Conservation (phyloP, 2,888 invertebrate genomes). For the Epinotia nisella region DNA sequence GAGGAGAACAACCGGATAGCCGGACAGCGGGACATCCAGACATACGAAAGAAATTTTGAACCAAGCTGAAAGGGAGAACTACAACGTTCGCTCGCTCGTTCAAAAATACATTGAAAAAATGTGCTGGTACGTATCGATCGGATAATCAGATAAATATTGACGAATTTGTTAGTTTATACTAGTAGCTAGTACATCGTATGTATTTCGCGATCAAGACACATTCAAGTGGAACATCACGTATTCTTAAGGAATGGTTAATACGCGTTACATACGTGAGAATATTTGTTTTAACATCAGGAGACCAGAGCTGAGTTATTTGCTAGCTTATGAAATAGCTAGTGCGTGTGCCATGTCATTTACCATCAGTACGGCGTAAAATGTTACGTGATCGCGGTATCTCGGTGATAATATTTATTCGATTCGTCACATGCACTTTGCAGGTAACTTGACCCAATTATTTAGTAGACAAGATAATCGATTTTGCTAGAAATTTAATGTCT, state of each 20-base stretch:
- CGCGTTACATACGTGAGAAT: conserved; percentile 75
- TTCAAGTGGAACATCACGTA: conserved; percentile 69
- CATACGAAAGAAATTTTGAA: too few relatives aligned
- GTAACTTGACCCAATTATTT: conserved; percentile 34
- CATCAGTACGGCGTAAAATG: conserved; percentile 55
- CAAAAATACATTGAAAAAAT: too few relatives aligned
- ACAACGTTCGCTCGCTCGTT: too few relatives aligned
- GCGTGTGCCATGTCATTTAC: conserved; percentile 60
- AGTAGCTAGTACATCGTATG: conserved; percentile 38
- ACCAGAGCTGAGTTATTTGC: conserved; percentile 52
- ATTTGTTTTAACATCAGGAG: conserved; percentile 66
- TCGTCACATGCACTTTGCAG: conserved; percentile 42
- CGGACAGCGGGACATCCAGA: too few relatives aligned
- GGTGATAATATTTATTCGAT: conserved; percentile 48
- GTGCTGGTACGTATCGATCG: too few relatives aligned
- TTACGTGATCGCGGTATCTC: conserved; percentile 58
- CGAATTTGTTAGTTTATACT: conserved; percentile 21
- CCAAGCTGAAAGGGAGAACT: too few relatives aligned
- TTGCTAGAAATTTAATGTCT: neutral
- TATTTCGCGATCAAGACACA: conserved; percentile 61
- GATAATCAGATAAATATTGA: conserved; percentile 3
- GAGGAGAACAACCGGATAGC: too few relatives aligned
- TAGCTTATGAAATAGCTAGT: conserved; percentile 53
- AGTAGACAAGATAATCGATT: neutral
- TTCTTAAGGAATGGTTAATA: conserved; percentile 61